A percentile compares a stretch with the other conserved stretches of the same genome.
Conservation (phyloP, 2,888 invertebrate genomes). For the Tillus elongatus region DNA sequence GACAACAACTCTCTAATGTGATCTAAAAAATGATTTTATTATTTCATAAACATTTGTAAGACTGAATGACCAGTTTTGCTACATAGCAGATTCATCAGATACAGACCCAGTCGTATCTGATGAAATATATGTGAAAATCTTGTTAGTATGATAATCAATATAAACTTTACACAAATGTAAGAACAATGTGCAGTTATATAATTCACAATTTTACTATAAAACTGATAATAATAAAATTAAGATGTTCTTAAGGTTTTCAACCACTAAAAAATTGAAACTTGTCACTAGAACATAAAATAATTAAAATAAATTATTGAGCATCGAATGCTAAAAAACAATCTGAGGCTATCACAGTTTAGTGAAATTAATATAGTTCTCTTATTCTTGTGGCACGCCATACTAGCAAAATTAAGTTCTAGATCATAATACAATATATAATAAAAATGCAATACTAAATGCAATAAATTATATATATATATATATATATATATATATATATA, state of each 20-base stretch:
- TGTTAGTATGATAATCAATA: conserved; percentile 9
- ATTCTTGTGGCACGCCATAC: background rate
- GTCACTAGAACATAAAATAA: conserved; percentile 18
- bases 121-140: no score
- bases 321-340: conserved; percentile 35
- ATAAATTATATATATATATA: background rate
- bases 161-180: conserved; percentile 11
- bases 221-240: conserved; percentile 6
- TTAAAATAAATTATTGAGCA: conserved; percentile 37
- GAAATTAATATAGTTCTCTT: conserved; percentile 27
- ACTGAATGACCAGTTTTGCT: no score
- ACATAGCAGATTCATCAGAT: no score
- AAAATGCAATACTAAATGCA: no score
- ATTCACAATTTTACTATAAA: conserved; percentile 3
- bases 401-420: no score
- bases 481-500: background rate
- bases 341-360: conserved; percentile 43
- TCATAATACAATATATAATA: no score
- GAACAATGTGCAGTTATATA: conserved; percentile 6
- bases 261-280: conserved; percentile 5
- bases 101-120: no score
- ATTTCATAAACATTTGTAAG: no score
- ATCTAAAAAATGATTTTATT: no score
- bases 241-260: background rate
- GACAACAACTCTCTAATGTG: no score